Evolutionary conservation across 2,888 invertebrate genomes (phyloP), one percentile per base, ranked within the genome.

Genomic region (Melangyna quadrimaculata): DNA sequence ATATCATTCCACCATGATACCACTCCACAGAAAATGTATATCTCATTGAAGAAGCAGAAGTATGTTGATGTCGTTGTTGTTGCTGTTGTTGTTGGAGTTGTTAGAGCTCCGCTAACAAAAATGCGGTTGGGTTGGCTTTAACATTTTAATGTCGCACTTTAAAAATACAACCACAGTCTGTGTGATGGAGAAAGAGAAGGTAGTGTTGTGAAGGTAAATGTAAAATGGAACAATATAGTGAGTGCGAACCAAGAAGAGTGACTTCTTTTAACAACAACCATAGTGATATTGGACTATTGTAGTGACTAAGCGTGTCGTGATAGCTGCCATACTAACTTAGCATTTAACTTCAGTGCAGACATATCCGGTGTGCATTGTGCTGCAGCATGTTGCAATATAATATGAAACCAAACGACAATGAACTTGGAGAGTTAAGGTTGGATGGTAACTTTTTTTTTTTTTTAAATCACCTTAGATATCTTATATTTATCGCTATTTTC

Each of bases 21-120:
- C 32, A 17, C 22, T 45, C 29, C 35, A 51, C 61, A 79, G 32
- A 79, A 70, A 45, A 43, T 71, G 65, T 71, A 57, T 55, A 61
- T 57, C 71, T 79, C 83, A 80, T n/a, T n/a, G n/a, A 75, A 75
- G 70, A 79, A 74, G 70, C 70, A 78, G 43, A 78, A 43, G 71
- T 65, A 59, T 78, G 65, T 45, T n/a, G n/a, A n/a, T n/a, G n/a
- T 48, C 14, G 9, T 53, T 61, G 40, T 27, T 24, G 37, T 53
- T 61, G 40, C 17, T 24, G 37, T 27, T 43, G 27, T 35, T 35
- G 2, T 14, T 37, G 7, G 12, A 27, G 22, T 35, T 51, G 37
- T 67, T 67, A 65, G 53, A 67, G 73, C 63, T 29, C 65, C 55
- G 48, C 48, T 35, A 57, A 43, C 75, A 71, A 63, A 73, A 83